phyloP scores from a whole-genome alignment of 1,140 invertebrate species.

The Popillia japonica region DNA sequence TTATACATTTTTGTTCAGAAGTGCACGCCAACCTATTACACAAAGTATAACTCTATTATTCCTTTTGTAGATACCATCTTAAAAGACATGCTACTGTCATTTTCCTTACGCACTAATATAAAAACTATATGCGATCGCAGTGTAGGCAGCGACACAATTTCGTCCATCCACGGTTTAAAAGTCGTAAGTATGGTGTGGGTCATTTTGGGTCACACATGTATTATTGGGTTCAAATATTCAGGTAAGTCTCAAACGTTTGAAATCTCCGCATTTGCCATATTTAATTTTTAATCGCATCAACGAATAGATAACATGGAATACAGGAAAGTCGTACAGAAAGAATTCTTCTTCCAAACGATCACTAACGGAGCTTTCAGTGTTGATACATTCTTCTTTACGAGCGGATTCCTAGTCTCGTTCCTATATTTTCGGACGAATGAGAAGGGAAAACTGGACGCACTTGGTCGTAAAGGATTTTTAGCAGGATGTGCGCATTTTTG shows the following conservation, averaged over 20 bases:
- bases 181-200: constrained; percentile 93
- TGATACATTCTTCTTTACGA: constrained; percentile 91
- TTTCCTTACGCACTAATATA: constrained; percentile 78
- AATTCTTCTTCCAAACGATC: constrained; percentile 83
- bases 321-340: constrained; percentile 78
- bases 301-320: constrained; percentile 79
- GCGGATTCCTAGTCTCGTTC: constrained; percentile 82
- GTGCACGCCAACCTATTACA: too few relatives aligned
- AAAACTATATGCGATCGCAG: constrained; percentile 79
- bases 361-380: constrained; percentile 89
- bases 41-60: background rate
- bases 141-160: constrained; percentile 82
- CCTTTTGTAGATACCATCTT: constrained; percentile 52
- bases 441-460: constrained; percentile 78
- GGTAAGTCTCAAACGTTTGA: constrained; percentile 51
- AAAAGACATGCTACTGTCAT: constrained; percentile 76
- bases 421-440: constrained; percentile 85
- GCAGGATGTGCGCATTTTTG: constrained; percentile 78
- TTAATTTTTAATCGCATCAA: constrained; percentile 16
- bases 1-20: too few relatives aligned
- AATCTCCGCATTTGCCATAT: background rate
- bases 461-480: constrained; percentile 74
- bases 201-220: constrained; percentile 89
- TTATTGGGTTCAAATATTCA: constrained; percentile 84
- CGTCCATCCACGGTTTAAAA: constrained; percentile 82